Base-by-base conservation (phyloP, 1,140 invertebrate species). In the Teleogryllus occipitalis region DNA sequence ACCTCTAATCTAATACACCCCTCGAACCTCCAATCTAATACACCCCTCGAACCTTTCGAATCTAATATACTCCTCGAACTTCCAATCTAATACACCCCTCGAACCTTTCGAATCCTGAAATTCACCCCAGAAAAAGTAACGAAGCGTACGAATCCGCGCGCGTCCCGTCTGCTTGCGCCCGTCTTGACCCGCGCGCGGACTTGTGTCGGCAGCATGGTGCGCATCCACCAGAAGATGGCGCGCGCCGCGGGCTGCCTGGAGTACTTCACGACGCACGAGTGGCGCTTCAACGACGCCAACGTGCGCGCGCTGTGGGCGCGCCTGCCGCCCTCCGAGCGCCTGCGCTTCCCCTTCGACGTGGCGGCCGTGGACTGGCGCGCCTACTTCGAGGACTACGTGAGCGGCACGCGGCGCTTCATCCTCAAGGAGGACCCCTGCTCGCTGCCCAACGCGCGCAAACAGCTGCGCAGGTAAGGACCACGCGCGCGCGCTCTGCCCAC, bases 401-500 rank as follows among this genome's bases (percentile, higher is more conserved):
- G 92, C 65, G 94, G 93, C 2, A 89, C 91, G 10, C 87, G 94
- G 12, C 89, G 91, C 80, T 96, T 90, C 84, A 91, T 92, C 80
- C 86, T 95, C 14, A 93, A 94, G 80, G 95, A 96, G 77, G 92
- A 93, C 82, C 91, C 91, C 0, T 88, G 89, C n/a, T 94, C 92
- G 0, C 81, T 96, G 6, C 93, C 94, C 0, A 87, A 90, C 18
- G 92, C 93, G 0, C 89, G 89, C 75, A 77, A 15, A 15, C 74
- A 81, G 8, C 75, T 79, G 22, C 48, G 74, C n/a, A 81, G 27
- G 80, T 81, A 76, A 54, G 78, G 27, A 78, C n/a, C n/a, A n/a
- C n/a, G n/a, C n/a, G n/a, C n/a, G n/a, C n/a, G n/a, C n/a, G n/a
- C n/a, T n/a, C n/a, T n/a, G n/a, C n/a, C n/a, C n/a, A n/a, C n/a